Evolutionary conservation across 2,797 vertebrate genomes (phyloP), one percentile per base, ranked within the genome.

Genomic region (Catamblyrhynchus diadema): DNA sequence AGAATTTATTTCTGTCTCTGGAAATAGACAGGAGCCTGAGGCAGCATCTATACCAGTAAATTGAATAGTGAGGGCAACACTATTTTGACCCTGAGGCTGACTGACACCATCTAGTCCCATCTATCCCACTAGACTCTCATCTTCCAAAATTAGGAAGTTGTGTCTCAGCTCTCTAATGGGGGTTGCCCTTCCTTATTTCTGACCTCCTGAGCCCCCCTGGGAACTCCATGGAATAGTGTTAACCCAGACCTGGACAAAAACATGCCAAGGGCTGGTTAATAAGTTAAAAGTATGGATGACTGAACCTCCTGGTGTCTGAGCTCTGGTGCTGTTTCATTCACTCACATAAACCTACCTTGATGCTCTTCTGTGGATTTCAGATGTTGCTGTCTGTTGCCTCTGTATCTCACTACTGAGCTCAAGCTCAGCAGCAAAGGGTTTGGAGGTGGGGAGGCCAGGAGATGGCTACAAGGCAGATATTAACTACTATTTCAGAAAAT

Each of bases 1-100:
- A 85, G 54, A 88, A 57, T 75, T 79, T 69, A 37, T 70, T 93
- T 90, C 22, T 73, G 15, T 67, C 20, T 51, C 70, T 91, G 59
- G 15, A 88, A 90, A 85, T 21, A 94, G 14, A 10, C 24, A 42
- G 22, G 20, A 80, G 10, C 8, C 32, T 65, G 50, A 83, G 42
- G 73, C 44, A 71, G 4, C 45, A 42, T 64, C 45, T 67, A 14
- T 37, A 67, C 4, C 30, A 62, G 28, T 32, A 83, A 85, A 92
- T 10, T 77, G 21, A 93, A 90, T 71, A 69, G 23, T 50, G 10
- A 32, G 19, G 27, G 14, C 56, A 93, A n/a, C 18, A 48, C 5
- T 33, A 53, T 62, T 86, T 92, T 22, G 15, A 69, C 59, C 27
- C 37, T 51, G 25, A 92, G 24, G 30, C 16, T 23, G 69, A 8